Evolutionary conservation across 2,113 vertebrate species (phyloP).

Genomic region (Atrichornis clamosus): DNA sequence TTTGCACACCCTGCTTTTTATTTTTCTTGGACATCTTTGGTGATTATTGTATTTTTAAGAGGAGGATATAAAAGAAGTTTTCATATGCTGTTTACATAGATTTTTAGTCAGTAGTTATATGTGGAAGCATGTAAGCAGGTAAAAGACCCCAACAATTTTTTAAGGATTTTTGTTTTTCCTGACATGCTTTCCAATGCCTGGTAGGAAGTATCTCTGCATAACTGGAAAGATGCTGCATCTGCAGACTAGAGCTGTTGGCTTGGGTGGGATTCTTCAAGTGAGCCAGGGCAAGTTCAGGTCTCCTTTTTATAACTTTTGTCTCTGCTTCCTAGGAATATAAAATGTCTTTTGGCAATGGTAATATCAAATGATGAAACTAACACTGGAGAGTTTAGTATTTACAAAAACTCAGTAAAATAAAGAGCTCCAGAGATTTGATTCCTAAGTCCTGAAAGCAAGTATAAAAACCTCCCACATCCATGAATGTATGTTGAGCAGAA

Average conservation of each 20-base stretch:
- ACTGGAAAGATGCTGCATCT: neutral
- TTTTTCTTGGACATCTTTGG: neutral
- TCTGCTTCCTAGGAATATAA: neutral
- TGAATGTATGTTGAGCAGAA: constrained; percentile 57
- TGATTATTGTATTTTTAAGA: constrained; percentile 2
- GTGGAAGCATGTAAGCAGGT: neutral
- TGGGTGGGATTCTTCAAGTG: neutral
- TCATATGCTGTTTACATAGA: neutral
- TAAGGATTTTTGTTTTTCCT: neutral
- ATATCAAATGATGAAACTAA: neutral
- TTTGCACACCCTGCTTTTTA: neutral
- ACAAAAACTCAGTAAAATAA: constrained; percentile 46
- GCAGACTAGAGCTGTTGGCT: neutral
- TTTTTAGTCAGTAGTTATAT: neutral
- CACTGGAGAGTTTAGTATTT: constrained; percentile 35
- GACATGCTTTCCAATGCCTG: neutral
- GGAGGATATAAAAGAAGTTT: neutral
- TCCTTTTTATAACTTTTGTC: neutral
- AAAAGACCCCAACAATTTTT: neutral
- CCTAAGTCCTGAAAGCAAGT: constrained; percentile 39
- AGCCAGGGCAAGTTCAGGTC: neutral
- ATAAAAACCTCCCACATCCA: constrained; percentile 2
- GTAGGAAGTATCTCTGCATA: neutral
- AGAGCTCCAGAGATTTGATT: constrained; percentile 32
- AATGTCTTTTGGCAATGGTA: neutral